Base-by-base conservation (phyloP, 2,113 vertebrate genomes). In the Phocoena sinus region DNA sequence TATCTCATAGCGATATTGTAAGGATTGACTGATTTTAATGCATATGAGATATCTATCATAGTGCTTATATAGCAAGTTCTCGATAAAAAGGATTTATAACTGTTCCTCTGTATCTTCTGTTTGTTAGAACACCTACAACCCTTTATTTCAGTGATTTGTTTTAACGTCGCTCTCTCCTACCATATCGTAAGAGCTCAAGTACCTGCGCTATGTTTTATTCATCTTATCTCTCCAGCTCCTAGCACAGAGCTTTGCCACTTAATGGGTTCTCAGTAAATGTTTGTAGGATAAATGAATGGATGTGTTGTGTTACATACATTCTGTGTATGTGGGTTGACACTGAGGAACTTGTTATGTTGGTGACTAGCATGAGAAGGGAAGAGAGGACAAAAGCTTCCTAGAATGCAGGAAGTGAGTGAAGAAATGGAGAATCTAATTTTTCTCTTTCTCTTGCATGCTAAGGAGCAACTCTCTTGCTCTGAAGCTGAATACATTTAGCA, bases 401-500 rank as follows among this genome's bases (percentile, higher is more conserved):
- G 41, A 90, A 82, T 50, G 15, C 14, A 82, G 20, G 47, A 79
- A 25, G 41, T 63, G 3, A 93, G 28, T 86, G 21, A 90, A 92
- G n/a, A 95, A 94, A 89, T 65, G 26, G 23, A 67, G 28, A 93
- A 41, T 62, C 31, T 41, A 26, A 67, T 25, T 58, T 82, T 77
- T 63, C 8, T 62, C 31, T 63, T 56, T 62, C n/a, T 90, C n/a
- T n/a, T 47, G 17, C 50, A 77, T 89, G 47, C 38, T 83, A 79
- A 96, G 60, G 70, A 95, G 23, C 20, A n/a, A 21, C 70, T 76
- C 65, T 53, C 44, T 36, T 87, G 90, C 33, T 68, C 36, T 89
- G 56, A 88, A 76, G 71, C 80, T 92, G 58, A 95, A 86, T 83
- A 82, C 33, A 53, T 95, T 93, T 79, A 84, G 68, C 70, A 88